Evolutionary conservation across 2,113 vertebrate species (phyloP), one percentile per base, ranked within the genome.

Genomic region (Dipodomys ordii): DNA sequence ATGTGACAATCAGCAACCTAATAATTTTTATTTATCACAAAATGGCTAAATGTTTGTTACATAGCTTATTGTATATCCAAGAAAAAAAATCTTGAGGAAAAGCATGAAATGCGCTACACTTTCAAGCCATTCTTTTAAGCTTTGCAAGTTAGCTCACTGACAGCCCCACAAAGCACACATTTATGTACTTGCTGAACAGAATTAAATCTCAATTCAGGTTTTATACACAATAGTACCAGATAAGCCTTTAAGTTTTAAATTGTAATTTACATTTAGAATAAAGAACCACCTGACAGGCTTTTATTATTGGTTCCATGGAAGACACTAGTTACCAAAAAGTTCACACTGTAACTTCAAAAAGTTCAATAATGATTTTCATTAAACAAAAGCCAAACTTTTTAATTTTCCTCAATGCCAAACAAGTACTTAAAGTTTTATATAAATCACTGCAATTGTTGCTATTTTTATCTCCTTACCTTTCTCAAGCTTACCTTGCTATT

Each of bases 401-500:
- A 12, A n/a, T 81, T 74, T 67, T 28, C 30, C 77, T 83, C 12
- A 84, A 69, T 23, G 67, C 49, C 44, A 46, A 79, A 90, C 32
- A 92, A 80, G 19, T 69, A 91, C 18, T 73, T 23, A 81, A 18
- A 30, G 39, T 22, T 68, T 60, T 87, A 67, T 84, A 27, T 46
- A 68, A 93, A 53, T 39, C 53, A 84, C 7, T 64, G 15, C 1
- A 65, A 53, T 74, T 64, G 16, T 82, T 28, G 74, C 3, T 84
- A 80, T 71, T 84, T 83, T 35, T 57, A 11, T 57, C 53, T 77
- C 22, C 46, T 87, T 67, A 81, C 5, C 39, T 39, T 39, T 39
- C 39, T 39, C 39, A 94, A 89, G 89, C 60, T 76, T 81, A 91
- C 35, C 69, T 74, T 67, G 85, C 71, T 62, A 87, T 79, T 7